Conservation (phyloP, 2,113 vertebrate genomes). For the Cephalophus harveyi region DNA sequence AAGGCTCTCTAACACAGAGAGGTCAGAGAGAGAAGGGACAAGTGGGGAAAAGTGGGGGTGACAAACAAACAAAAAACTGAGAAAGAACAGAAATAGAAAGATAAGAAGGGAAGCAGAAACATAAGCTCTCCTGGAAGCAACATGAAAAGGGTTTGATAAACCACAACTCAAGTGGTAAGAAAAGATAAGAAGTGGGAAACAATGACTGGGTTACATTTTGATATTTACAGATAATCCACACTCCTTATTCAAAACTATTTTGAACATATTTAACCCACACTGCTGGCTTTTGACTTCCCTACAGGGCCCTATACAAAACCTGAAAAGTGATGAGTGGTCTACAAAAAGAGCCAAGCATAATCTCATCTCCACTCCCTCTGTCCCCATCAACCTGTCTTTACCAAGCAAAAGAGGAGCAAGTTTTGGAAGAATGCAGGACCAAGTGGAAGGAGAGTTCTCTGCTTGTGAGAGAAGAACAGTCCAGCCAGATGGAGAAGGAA, state of each 20-base stretch:
- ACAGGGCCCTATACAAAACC: not conserved
- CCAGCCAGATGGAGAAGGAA: not conserved
- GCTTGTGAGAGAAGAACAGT: not conserved
- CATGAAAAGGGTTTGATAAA: not conserved
- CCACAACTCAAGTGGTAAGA: not conserved
- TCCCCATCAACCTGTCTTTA: not conserved
- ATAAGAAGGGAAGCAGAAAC: not conserved
- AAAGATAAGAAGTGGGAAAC: not conserved
- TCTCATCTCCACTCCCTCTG: not conserved
- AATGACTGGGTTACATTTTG: not conserved
- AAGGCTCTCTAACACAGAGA: not conserved
- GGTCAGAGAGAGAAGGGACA: not conserved
- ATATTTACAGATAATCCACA: not conserved
- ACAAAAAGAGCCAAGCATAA: not conserved
- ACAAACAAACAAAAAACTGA: not conserved
- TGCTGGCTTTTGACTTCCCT: not conserved
- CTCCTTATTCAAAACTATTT: not conserved
- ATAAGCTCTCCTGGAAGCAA: not conserved
- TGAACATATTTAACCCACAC: not conserved
- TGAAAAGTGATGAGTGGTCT: not conserved
- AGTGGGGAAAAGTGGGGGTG: rapidly evolving
- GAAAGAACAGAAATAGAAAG: not conserved
- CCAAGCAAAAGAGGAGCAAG: not conserved
- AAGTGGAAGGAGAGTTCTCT: not conserved
- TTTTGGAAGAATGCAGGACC: not conserved